Base-by-base conservation (phyloP, 64 coral and sea anemone species). In the Pachyseris speciosa region DNA sequence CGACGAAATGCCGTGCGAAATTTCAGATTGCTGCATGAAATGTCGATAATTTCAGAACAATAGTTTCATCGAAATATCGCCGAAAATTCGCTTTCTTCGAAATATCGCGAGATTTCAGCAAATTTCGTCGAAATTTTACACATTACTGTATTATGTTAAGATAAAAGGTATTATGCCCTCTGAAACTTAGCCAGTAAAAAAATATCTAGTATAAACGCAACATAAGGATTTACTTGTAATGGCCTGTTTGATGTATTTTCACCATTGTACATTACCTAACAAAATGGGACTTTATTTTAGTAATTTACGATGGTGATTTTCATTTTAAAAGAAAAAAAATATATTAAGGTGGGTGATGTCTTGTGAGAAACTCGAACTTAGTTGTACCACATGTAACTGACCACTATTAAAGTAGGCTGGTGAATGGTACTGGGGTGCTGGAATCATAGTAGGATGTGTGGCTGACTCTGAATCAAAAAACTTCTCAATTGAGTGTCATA, bases 391-490 rank as follows among this genome's bases (percentile, higher is more conserved):
- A 80, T 60, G 77, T 45, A 80, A 80, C 49, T 69, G 64, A 20
- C 64, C 25, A 66, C 65, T 42, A n/a, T 31, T 38, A 63, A 17
- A 39, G 65, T 57, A 30, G 39, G 63, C 22, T 24, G 68, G 24
- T 79, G 73, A 26, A 66, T 67, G 61, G 74, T 75, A 90, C 60
- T 67, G 75, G n/a, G 88, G 27, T 37, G 43, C 59, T 69, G 59
- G 59, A 24, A 44, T 16, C 32, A 66, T 29, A 32, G 67, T 83
- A 37, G 59, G 27, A 80, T 34, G 71, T 52, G 39, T 16, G 30
- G 79, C 89, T 83, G 66, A 92, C 67, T 92, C 79, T 38, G 84
- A 71, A 81, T 92, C 80, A 65, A 84, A 84, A 26, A 92, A 42
- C 38, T 92, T 92, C 68, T 84, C 89, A 84, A 85, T 92, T 31